Percentiles rank a stretch among this genome's conserved stretches.
Evolutionary conservation across 2,797 vertebrate genomes (phyloP).

Genomic region (Pipistrellus nathusii): DNA sequence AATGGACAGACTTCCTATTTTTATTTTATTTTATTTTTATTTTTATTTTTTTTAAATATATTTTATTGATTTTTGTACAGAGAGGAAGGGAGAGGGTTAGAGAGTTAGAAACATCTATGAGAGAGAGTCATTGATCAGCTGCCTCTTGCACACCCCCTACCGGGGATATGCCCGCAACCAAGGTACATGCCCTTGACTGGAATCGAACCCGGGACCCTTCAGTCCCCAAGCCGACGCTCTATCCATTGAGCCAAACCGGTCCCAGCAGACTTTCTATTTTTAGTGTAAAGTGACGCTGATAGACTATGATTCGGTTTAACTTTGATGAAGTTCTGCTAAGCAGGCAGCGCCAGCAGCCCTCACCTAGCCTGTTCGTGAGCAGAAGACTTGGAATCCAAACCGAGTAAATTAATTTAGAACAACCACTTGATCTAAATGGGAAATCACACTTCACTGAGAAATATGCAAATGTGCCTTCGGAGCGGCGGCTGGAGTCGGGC

Average conservation of each 20-base stretch:
- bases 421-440: slow-evolving; percentile 46
- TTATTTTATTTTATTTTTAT: too few species aligned
- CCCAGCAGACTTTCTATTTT: background rate
- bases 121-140: too few species aligned
- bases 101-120: too few species aligned
- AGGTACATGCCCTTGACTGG: too few species aligned
- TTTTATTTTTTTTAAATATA: too few species aligned
- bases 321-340: background rate
- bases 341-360: background rate
- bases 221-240: too few species aligned
- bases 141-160: too few species aligned
- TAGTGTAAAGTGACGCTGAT: fast-evolving
- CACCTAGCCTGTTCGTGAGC: background rate
- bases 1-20: background rate
- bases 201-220: too few species aligned
- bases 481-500: background rate
- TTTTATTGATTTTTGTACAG: too few species aligned
- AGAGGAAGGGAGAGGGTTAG: too few species aligned
- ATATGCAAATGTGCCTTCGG: background rate
- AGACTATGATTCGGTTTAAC: background rate
- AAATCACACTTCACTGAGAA: background rate
- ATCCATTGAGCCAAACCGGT: too few species aligned
- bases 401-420: slow-evolving; percentile 25
- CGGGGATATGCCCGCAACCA: too few species aligned
- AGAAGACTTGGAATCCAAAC: background rate